These are phyloP conservation scores for Eledone cirrhosa DNA, from an alignment of 2,888 invertebrate genomes.

Conservation along the genomic window DNA sequence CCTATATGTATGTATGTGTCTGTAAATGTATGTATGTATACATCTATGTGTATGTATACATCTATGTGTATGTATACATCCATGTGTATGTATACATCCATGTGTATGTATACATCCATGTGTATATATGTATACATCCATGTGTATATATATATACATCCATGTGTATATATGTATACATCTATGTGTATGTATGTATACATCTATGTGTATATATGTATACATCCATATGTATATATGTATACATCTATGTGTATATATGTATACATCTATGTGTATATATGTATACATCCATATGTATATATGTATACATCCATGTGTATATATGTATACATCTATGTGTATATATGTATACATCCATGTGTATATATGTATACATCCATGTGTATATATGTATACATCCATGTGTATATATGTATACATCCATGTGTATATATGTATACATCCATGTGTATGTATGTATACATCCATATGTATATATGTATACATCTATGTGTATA, in stretches of 20 bases:
- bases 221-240: conserved; percentile 4
- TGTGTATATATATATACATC: background rate
- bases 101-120: no score
- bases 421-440: no score
- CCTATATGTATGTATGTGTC: conserved; percentile 27
- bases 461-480: no score
- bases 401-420: no score
- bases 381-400: background rate
- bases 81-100: background rate
- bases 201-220: conserved; percentile 19
- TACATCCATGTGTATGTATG: no score
- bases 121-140: background rate
- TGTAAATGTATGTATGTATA: background rate
- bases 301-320: background rate
- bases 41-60: background rate
- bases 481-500: no score
- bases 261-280: conserved; percentile 26
- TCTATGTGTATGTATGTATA: conserved; percentile 27
- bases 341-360: background rate
- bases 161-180: background rate
- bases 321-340: background rate
- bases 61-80: background rate
- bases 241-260: background rate
- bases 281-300: background rate
- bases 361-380: background rate